Evolutionary conservation across 2,113 vertebrate species (phyloP).

Genomic region (Eubucco bourcierii): DNA sequence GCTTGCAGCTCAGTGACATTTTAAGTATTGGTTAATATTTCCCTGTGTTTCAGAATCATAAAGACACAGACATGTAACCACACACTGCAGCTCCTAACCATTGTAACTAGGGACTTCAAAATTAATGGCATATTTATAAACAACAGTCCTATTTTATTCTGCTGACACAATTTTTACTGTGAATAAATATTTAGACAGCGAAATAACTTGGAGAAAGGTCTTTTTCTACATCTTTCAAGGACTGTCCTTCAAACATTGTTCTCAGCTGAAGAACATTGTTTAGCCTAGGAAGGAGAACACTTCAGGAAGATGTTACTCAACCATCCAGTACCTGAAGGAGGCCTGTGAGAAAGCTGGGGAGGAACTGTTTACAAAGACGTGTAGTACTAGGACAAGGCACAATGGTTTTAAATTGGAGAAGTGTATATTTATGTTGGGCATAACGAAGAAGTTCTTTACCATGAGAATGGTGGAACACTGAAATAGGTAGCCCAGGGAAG

Average conservation of each 20-base stretch:
- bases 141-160: neutral
- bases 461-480: too few relatives aligned
- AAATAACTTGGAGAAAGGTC: neutral
- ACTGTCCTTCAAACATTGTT: neutral
- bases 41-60: neutral
- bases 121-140: neutral
- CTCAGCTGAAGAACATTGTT: neutral
- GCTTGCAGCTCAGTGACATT: neutral
- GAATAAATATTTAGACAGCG: neutral
- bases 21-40: neutral
- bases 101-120: neutral
- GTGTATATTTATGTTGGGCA: too few relatives aligned
- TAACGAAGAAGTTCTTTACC: too few relatives aligned
- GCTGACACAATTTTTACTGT: neutral
- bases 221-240: neutral
- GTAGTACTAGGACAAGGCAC: too few relatives aligned
- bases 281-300: too few relatives aligned
- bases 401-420: too few relatives aligned
- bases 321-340: too few relatives aligned
- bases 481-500: too few relatives aligned
- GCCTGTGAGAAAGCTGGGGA: too few relatives aligned
- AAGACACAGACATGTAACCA: neutral
- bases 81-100: neutral
- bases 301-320: too few relatives aligned
- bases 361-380: too few relatives aligned